Base-by-base conservation (phyloP, 2,113 vertebrate genomes). In the Hypanus sabinus region DNA sequence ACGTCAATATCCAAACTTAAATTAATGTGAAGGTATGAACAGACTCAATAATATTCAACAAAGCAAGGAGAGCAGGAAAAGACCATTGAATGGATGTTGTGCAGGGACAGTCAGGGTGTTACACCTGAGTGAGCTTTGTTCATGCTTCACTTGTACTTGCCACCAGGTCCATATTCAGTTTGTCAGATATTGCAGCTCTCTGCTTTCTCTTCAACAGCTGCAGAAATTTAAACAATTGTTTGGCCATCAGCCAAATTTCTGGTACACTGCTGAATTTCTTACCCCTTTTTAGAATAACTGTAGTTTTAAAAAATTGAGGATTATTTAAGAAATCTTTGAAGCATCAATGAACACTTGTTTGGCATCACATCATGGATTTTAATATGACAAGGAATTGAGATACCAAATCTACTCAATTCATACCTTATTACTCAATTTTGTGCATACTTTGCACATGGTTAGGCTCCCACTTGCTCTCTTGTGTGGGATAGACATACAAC, bases 221-320 rank as follows among this genome's bases (percentile, higher is more conserved):
- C 7, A 16, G 85, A 60, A 65, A 62, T 88, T 88, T 88, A 88
- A 88, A 88, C 57, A 88, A 18, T 88, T 88, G 14, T 11, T 88
- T 88, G 85, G 85, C 57, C 27, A 88, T 16, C 85, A 65, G 85
- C 85, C 85, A 88, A 88, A 65, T n/a, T 14, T n/a, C 27, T 60
- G 83, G 62, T 27, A 16, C 16, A 12, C 30, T 65, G 85, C 14
- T 88, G 57, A 88, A 88, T 88, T 65, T 65, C 57, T 65, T 65
- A 62, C 65, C 60, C 60, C 81, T 46, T n/a, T 88, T 88, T 65
- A 88, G 85, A 16, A 62, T 62, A 62, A 27, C 57, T 33, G 1
- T 27, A 33, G 30, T 65, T 88, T 88, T 60, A 30, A 8, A 65
- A 88, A 88, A 27, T 62, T 88, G 83, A 62, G 24, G 0, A 30